Percentiles rank a stretch among this genome's conserved stretches.
Conservation (phyloP, 2,797 vertebrate species). For the Hypotaenidia philippensis region DNA sequence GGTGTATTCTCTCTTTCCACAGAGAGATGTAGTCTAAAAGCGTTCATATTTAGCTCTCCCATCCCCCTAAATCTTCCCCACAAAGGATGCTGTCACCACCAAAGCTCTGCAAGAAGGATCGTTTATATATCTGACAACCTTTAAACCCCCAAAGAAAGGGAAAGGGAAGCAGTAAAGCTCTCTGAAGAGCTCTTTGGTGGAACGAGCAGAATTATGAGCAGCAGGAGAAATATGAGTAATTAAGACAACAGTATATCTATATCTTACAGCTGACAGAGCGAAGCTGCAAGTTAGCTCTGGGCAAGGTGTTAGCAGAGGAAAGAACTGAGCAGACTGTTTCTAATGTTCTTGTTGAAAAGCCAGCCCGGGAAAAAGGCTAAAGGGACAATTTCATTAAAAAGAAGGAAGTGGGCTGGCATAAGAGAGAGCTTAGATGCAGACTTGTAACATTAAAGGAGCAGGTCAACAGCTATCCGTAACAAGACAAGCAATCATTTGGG, state of each 20-base stretch:
- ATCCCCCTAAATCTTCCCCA: constrained; percentile 48
- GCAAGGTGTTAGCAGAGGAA: constrained; percentile 62
- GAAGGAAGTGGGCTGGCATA: constrained; percentile 46
- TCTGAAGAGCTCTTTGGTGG: constrained; percentile 68
- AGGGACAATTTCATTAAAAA: constrained; percentile 61
- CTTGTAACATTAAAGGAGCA: constrained; percentile 47
- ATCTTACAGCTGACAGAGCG: constrained; percentile 64
- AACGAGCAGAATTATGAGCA: constrained; percentile 72
- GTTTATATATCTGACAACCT: constrained; percentile 66
- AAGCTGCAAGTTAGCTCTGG: constrained; percentile 66
- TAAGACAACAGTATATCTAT: constrained; percentile 76
- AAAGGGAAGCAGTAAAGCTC: constrained; percentile 40
- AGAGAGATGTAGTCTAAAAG: constrained; percentile 13
- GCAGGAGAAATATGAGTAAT: constrained; percentile 72
- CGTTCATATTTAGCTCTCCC: constrained; percentile 33
- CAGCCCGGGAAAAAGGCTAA: constrained; percentile 58
- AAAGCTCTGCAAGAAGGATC: constrained; percentile 53
- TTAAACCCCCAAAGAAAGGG: constrained; percentile 66
- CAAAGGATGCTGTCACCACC: constrained; percentile 62
- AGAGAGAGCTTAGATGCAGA: constrained; percentile 36
- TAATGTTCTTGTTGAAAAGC: constrained; percentile 58
- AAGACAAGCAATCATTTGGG: constrained; percentile 49
- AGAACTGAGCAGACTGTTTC: constrained; percentile 45
- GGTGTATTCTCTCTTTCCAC: constrained; percentile 1
- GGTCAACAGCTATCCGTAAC: constrained; percentile 59